Evolutionary conservation across 2,113 vertebrate species (phyloP).

Genomic region (Irena cyanogastra): DNA sequence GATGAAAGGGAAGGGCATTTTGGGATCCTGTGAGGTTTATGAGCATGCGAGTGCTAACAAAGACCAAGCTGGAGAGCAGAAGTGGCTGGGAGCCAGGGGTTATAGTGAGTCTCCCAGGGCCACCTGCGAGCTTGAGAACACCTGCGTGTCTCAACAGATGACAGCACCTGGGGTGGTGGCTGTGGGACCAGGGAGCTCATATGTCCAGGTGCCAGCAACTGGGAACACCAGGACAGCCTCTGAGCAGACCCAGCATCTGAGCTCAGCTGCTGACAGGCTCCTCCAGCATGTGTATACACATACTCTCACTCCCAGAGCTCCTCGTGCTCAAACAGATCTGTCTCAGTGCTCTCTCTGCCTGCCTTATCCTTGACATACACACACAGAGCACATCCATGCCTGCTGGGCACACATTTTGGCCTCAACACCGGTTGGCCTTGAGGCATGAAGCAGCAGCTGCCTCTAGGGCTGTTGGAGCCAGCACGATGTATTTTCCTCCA

Average conservation of each 20-base stretch:
- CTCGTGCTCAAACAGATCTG: not conserved
- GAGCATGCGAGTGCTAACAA: fast-evolving
- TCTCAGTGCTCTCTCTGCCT: not conserved
- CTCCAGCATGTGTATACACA: fast-evolving
- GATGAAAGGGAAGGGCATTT: not conserved
- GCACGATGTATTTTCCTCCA: fast-evolving
- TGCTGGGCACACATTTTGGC: not conserved
- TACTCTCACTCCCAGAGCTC: not conserved
- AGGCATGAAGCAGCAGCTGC: not conserved
- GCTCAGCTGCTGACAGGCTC: not conserved
- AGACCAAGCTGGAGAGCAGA: not conserved
- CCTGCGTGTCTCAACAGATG: fast-evolving
- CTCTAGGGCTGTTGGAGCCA: not conserved
- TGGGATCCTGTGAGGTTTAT: not conserved
- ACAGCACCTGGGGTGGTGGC: not conserved
- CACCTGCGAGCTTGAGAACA: not conserved
- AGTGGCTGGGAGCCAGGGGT: not conserved
- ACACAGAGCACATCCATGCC: not conserved
- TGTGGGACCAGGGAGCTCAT: not conserved
- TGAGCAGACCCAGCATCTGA: fast-evolving
- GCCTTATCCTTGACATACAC: not conserved
- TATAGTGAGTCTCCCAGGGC: fast-evolving
- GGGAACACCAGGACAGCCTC: not conserved
- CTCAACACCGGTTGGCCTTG: fast-evolving
- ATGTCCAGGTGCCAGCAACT: not conserved